These are phyloP conservation scores for Drosophila elegans DNA, from an alignment of 1,140 invertebrate species.

Conservation along the genomic window DNA sequence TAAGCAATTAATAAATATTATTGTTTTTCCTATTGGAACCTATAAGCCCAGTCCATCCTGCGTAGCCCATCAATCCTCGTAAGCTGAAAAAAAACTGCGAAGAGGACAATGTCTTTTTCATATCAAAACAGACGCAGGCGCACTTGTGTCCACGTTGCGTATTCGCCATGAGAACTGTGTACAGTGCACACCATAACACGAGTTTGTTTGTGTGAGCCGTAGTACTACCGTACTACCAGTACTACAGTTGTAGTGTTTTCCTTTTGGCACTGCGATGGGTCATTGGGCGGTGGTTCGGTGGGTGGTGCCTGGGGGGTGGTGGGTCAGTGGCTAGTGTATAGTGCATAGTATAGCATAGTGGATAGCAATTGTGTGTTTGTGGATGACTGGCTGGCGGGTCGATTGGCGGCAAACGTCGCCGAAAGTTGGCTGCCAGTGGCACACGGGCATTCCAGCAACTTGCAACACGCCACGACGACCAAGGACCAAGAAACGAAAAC, in stretches of 20 bases:
- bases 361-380: background rate
- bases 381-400: slow-evolving; percentile 4
- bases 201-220: slow-evolving; percentile 15
- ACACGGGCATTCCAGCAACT: slow-evolving; percentile 17
- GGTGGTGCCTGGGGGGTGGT: too few species aligned
- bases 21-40: background rate
- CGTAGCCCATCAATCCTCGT: background rate
- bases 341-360: background rate
- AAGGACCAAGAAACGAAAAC: background rate
- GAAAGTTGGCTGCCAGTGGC: slow-evolving; percentile 20
- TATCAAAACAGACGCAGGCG: slow-evolving; percentile 52
- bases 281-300: background rate
- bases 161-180: slow-evolving; percentile 21
- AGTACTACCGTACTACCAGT: slow-evolving; percentile 34
- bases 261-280: slow-evolving; percentile 2
- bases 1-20: too few species aligned
- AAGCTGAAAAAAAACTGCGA: background rate
- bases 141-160: slow-evolving; percentile 40
- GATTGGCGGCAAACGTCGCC: slow-evolving; percentile 13
- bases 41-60: background rate
- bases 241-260: slow-evolving; percentile 10
- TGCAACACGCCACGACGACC: slow-evolving; percentile 24
- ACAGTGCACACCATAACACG: background rate
- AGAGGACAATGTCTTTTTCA: slow-evolving; percentile 47
- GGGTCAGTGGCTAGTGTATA: background rate